Conservation (phyloP, 1,140 invertebrate genomes). For the Metopolophium dirhodum region DNA sequence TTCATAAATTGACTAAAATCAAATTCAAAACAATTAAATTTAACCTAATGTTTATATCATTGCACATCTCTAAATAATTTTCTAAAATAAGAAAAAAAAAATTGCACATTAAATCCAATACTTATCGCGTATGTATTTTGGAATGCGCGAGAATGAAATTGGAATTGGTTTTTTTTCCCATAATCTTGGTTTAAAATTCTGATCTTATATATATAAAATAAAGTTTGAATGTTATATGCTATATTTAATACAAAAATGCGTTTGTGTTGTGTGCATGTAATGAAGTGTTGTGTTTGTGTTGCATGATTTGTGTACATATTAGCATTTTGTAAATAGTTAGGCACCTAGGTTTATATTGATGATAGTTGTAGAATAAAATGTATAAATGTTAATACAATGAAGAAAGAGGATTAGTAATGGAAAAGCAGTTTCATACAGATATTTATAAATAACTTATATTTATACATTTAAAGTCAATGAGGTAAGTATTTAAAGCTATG, state of each 20-base stretch:
- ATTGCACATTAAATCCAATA: background rate
- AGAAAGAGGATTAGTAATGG: background rate
- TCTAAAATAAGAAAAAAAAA: background rate
- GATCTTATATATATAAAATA: background rate
- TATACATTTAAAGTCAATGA: background rate
- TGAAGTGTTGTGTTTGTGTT: constrained; percentile 46
- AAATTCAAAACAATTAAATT: background rate
- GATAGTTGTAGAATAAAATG: background rate
- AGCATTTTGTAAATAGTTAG: constrained; percentile 27
- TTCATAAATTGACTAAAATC: background rate
- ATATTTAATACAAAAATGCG: background rate
- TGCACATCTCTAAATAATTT: constrained; percentile 37
- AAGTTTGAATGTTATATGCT: constrained; percentile 37
- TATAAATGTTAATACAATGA: background rate
- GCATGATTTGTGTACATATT: constrained; percentile 47
- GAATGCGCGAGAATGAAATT: constrained; percentile 7
- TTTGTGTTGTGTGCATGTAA: constrained; percentile 36
- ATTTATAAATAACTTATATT: constrained; percentile 23
- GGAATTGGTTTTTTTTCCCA: background rate
- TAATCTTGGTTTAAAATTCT: background rate
- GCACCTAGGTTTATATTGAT: background rate
- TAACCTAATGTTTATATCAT: constrained; percentile 24
- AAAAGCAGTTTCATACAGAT: background rate
- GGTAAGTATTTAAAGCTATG: constrained; percentile 17
- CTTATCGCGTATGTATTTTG: constrained; percentile 20